Conservation (phyloP, 2,888 invertebrate genomes). For the Lobophora halterata region DNA sequence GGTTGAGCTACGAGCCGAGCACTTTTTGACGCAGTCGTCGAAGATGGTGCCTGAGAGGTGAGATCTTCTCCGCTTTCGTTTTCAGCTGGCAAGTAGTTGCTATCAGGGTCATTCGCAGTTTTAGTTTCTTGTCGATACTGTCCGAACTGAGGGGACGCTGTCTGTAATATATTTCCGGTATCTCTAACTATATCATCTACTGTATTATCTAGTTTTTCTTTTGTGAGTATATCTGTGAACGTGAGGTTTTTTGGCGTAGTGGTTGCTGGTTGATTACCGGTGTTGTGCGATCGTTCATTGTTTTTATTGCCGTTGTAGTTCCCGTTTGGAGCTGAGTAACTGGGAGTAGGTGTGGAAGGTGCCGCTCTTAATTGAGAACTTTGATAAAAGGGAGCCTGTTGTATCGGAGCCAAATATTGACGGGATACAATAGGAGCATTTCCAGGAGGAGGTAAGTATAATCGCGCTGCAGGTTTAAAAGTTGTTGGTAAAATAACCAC, state of each 20-base stretch:
- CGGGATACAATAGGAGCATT: constrained; percentile 41
- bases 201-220: constrained; percentile 65
- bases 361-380: constrained; percentile 31
- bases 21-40: constrained; percentile 43
- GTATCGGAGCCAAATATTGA: constrained; percentile 52
- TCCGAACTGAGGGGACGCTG: constrained; percentile 47
- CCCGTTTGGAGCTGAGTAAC: constrained; percentile 1
- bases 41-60: constrained; percentile 47
- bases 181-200: constrained; percentile 67
- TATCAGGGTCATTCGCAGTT: constrained; percentile 42
- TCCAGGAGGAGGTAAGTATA: constrained; percentile 55
- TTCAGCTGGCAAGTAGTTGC: constrained; percentile 44
- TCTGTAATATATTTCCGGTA: constrained; percentile 56
- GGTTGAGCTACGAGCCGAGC: constrained; percentile 50
- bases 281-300: constrained; percentile 16
- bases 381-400: constrained; percentile 42
- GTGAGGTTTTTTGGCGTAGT: constrained; percentile 55
- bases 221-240: constrained; percentile 65
- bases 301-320: constrained; percentile 7
- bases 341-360: constrained; percentile 19
- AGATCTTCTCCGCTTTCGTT: constrained; percentile 56
- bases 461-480: constrained; percentile 50
- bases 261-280: constrained; percentile 41
- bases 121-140: constrained; percentile 45
- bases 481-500: constrained; percentile 58